Evolutionary conservation across 2,797 vertebrate species (phyloP), one percentile per base, ranked within the genome.

Genomic region (Pempheris klunzingeri): DNA sequence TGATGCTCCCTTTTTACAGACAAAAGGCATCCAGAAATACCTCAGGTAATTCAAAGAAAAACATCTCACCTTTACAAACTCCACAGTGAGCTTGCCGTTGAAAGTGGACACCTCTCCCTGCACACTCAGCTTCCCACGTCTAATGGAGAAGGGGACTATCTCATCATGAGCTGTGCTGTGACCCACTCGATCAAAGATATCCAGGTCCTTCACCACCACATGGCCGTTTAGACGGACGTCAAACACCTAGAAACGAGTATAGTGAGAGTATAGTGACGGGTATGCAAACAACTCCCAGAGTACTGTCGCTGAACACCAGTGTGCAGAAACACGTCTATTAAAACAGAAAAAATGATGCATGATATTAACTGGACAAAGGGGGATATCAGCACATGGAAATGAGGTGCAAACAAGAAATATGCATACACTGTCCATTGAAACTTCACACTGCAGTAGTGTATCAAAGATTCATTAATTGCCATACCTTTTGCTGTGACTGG

Each of bases 401-500:
- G n/a, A 34, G 12, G 36, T 1, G 44, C 28, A 30, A 1, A 15
- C n/a, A 7, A 32, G 43, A 32, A 17, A 18, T 34, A 26, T 39
- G 9, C 13, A 53, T 11, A 34, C 28, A 28, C 9, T 30, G 8
- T 36, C 15, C 1, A 54, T 54, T n/a, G n/a, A n/a, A n/a, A n/a
- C n/a, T n/a, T n/a, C n/a, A n/a, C n/a, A n/a, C n/a, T n/a, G n/a
- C n/a, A n/a, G n/a, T n/a, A n/a, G n/a, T n/a, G n/a, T n/a, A n/a
- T 32, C 30, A 32, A 6, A 32, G n/a, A 4, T 55, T 30, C 3
- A 68, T 55, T 53, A 3, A n/a, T 7, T 0, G 1, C 1, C 66
- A 84, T 92, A 99, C 98, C 97, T 99, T 99, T 92, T 99, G 98
- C 81, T 99, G 98, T 46, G 98, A 99, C 88, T 99, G 98, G 55